Conservation (phyloP, 2,888 invertebrate species). For the Linnaemya tessellans region DNA sequence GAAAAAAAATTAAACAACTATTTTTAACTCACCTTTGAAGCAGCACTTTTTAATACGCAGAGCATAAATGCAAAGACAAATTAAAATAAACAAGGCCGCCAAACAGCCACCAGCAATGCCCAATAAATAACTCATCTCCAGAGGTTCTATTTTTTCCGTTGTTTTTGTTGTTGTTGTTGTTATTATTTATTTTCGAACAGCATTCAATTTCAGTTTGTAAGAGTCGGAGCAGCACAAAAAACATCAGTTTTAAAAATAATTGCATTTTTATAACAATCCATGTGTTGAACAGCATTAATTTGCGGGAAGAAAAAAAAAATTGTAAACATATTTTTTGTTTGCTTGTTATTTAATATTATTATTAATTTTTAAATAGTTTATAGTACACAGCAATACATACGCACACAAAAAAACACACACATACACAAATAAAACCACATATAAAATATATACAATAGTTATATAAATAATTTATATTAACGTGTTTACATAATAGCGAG, state of each 20-base stretch:
- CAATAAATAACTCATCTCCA: slow-evolving; percentile 86
- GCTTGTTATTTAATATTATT: slow-evolving; percentile 26
- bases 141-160: slow-evolving; percentile 84
- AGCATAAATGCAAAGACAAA: slow-evolving; percentile 86
- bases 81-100: slow-evolving; percentile 84
- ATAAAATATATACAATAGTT: slow-evolving; percentile 7
- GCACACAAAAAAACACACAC: background rate
- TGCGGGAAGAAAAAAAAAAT: background rate
- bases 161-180: too few relatives aligned
- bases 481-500: slow-evolving; percentile 35
- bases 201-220: background rate
- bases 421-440: slow-evolving; percentile 7
- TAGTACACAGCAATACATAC: slow-evolving; percentile 3
- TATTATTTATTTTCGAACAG: background rate
- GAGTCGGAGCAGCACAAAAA: background rate
- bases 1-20: background rate
- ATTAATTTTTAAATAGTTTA: background rate
- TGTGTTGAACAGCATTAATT: slow-evolving; percentile 41
- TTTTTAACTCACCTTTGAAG: slow-evolving; percentile 85
- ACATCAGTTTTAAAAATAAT: slow-evolving; percentile 8
- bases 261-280: slow-evolving; percentile 15
- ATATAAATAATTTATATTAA: slow-evolving; percentile 47
- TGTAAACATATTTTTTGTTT: slow-evolving; percentile 21
- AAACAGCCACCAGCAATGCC: slow-evolving; percentile 85
- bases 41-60: slow-evolving; percentile 86